Conservation (phyloP, 2,888 invertebrate species). For the Rhabditophanes sp. region DNA sequence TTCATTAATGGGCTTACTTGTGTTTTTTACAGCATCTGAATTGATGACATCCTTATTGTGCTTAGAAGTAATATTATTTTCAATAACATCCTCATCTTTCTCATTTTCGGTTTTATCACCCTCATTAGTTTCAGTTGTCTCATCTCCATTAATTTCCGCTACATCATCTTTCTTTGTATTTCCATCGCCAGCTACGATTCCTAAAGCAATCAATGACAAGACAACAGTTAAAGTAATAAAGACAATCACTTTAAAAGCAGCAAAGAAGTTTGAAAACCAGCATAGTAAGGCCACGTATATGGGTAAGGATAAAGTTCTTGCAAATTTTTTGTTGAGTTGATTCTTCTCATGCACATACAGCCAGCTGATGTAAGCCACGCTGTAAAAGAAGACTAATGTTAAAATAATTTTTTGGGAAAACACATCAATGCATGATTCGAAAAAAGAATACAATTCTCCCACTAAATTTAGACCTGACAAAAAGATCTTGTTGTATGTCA, state of each 20-base stretch:
- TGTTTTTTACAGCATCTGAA: too few species aligned
- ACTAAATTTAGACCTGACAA: conserved; percentile 5
- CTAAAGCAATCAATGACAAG: conserved; percentile 26
- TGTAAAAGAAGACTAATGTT: conserved; percentile 14
- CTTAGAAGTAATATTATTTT: too few species aligned
- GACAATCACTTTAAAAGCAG: conserved; percentile 31
- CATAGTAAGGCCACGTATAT: too few species aligned
- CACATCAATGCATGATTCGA: background rate
- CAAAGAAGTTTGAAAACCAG: conserved; percentile 30
- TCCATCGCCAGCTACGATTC: conserved; percentile 16
- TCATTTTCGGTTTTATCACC: background rate
- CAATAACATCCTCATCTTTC: too few species aligned
- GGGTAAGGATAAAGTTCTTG: conserved; percentile 35
- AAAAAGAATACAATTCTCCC: conserved; percentile 14
- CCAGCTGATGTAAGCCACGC: conserved; percentile 30
- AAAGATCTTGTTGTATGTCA: too few species aligned
- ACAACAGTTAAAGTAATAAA: conserved; percentile 25
- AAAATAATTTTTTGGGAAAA: conserved; percentile 3
- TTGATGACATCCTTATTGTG: too few species aligned
- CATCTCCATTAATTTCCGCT: background rate
- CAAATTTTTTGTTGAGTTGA: conserved; percentile 31
- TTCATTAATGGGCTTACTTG: too few species aligned
- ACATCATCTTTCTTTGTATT: background rate
- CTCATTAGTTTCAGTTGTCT: background rate
- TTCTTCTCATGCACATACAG: conserved; percentile 32